These are phyloP conservation scores for Brachylomia viminalis DNA, from an alignment of 2,888 invertebrate species.

Conservation along the genomic window DNA sequence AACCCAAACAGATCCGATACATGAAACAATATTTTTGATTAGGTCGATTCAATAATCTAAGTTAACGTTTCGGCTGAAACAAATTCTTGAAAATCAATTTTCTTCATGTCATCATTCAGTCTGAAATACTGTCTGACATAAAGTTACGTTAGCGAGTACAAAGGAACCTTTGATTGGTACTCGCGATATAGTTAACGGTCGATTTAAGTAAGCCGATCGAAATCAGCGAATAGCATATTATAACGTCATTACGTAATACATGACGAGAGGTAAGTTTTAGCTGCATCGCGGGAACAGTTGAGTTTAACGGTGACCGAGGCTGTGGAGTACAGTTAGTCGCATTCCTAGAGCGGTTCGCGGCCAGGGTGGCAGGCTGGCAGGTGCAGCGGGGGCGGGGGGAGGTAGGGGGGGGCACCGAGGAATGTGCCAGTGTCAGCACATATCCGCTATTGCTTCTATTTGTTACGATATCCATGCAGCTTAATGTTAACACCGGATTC, in stretches of 20 bases:
- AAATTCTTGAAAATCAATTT: slow-evolving; percentile 26
- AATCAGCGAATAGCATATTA: slow-evolving; percentile 73
- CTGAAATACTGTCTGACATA: slow-evolving; percentile 43
- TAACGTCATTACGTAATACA: slow-evolving; percentile 76
- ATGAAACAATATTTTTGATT: not conserved
- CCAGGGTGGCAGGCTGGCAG: slow-evolving; percentile 76
- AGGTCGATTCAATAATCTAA: not conserved
- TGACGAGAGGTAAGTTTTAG: slow-evolving; percentile 75
- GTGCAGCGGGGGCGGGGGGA: slow-evolving; percentile 76
- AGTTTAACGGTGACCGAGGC: slow-evolving; percentile 86
- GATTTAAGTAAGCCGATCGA: slow-evolving; percentile 55
- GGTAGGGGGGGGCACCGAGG: no score
- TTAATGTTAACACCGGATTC: slow-evolving; percentile 32
- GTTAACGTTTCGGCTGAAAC: slow-evolving; percentile 14
- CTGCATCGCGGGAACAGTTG: slow-evolving; percentile 80
- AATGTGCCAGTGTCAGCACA: slow-evolving; percentile 74
- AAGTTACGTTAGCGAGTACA: slow-evolving; percentile 42
- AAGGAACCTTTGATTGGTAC: slow-evolving; percentile 58
- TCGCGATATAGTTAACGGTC: slow-evolving; percentile 50
- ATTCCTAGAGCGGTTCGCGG: slow-evolving; percentile 83
- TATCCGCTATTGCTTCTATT: slow-evolving; percentile 69
- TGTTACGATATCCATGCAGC: slow-evolving; percentile 57
- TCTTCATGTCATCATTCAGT: slow-evolving; percentile 35
- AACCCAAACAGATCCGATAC: not conserved
- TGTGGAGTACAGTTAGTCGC: slow-evolving; percentile 85